Evolutionary conservation across 2,797 vertebrate genomes (phyloP).

Genomic region (Coluber constrictor): DNA sequence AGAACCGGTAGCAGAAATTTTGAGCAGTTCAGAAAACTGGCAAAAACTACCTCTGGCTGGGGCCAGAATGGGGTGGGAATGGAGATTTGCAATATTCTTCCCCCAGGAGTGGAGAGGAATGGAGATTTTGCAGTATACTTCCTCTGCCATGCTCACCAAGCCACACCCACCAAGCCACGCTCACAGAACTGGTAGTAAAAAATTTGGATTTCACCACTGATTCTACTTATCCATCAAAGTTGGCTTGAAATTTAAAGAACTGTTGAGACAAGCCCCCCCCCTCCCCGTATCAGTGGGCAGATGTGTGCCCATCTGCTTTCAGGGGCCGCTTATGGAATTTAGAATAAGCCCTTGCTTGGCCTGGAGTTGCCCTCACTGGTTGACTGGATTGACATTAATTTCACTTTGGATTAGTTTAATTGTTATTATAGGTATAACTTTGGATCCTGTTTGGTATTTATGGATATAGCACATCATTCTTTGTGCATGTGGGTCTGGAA

Average conservation of each 20-base stretch:
- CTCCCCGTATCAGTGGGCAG: not conserved
- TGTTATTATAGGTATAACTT: not conserved
- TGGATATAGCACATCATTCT: not conserved
- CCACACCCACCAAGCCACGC: too few relatives aligned
- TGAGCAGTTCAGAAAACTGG: too few relatives aligned
- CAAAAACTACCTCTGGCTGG: too few relatives aligned
- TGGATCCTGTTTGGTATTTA: not conserved
- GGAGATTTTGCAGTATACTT: too few relatives aligned
- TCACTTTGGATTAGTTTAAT: not conserved
- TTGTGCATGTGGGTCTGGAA: not conserved
- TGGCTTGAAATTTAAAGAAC: not conserved
- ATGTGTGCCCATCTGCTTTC: not conserved
- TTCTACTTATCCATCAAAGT: not conserved
- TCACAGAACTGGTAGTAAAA: too few relatives aligned
- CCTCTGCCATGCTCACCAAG: too few relatives aligned
- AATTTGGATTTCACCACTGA: too few relatives aligned
- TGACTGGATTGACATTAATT: not conserved
- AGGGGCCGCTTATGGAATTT: not conserved
- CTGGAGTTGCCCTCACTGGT: not conserved
- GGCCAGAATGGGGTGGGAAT: too few relatives aligned
- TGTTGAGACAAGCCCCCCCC: not conserved
- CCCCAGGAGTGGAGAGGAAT: too few relatives aligned
- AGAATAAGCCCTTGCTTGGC: not conserved
- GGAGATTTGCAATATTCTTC: too few relatives aligned
- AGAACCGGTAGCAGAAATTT: too few relatives aligned